Conservation (phyloP, 2,888 invertebrate genomes). For the Hirtodrosophila histrioides region DNA sequence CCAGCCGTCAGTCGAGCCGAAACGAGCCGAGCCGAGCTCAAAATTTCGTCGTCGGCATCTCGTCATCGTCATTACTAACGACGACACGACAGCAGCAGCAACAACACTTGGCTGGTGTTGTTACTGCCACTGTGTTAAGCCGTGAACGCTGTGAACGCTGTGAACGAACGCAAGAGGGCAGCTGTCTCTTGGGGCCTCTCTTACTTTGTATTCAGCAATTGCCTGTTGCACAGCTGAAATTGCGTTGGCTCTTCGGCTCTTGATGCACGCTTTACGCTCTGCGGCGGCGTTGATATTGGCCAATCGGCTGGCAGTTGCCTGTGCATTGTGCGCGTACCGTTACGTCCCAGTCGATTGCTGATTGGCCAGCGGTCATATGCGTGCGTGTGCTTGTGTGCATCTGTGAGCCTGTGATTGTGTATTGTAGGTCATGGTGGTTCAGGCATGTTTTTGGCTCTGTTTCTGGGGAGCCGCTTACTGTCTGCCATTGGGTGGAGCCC, state of each 20-base stretch:
- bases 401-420: conserved; percentile 5
- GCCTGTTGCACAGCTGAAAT: conserved; percentile 16
- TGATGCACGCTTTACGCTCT: conserved; percentile 11
- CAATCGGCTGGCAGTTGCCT: conserved; percentile 30
- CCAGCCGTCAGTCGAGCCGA: conserved; percentile 43
- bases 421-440: conserved; percentile 54
- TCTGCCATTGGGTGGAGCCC: conserved; percentile 55
- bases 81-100: conserved; percentile 16
- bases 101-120: conserved; percentile 9
- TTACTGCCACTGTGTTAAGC: conserved; percentile 37
- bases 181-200: conserved; percentile 15
- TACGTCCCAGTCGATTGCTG: conserved; percentile 11
- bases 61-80: conserved; percentile 40
- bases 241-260: conserved; percentile 25
- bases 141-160: neutral
- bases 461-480: conserved; percentile 14
- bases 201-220: conserved; percentile 50
- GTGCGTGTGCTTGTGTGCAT: conserved; percentile 1
- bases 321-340: conserved; percentile 31
- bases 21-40: conserved; percentile 50
- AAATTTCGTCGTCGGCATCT: conserved; percentile 39
- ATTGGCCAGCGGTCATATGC: conserved; percentile 32
- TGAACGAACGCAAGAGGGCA: conserved; percentile 2
- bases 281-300: conserved; percentile 38
- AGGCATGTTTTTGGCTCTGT: conserved; percentile 12